Evolutionary conservation across 2,797 vertebrate species (phyloP).

Genomic region (Pterois miles): DNA sequence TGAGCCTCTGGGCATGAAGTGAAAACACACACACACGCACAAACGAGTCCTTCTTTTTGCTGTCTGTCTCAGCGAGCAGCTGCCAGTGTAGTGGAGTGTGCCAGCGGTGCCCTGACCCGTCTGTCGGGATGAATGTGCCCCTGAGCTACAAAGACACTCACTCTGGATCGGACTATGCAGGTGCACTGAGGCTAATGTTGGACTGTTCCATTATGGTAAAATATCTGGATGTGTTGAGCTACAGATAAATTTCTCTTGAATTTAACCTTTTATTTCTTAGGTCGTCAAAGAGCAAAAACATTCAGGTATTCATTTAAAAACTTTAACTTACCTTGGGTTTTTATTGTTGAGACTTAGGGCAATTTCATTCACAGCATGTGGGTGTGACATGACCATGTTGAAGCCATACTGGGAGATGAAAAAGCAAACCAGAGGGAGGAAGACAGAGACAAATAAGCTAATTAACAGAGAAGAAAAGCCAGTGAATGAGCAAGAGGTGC

Average conservation of each 20-base stretch:
- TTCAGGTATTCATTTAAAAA: neutral
- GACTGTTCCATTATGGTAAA: constrained; percentile 2
- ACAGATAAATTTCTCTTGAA: neutral
- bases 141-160: constrained; percentile 53
- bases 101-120: constrained; percentile 53
- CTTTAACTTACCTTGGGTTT: constrained; percentile 89
- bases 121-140: constrained; percentile 46
- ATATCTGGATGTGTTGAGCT: neutral
- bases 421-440: constrained; percentile 40
- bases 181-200: constrained; percentile 32
- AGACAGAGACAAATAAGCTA: constrained; percentile 46
- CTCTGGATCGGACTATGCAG: constrained; percentile 48
- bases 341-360: constrained; percentile 98
- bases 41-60: constrained; percentile 38
- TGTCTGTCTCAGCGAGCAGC: constrained; percentile 53
- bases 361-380: constrained; percentile 98
- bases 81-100: constrained; percentile 48
- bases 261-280: neutral
- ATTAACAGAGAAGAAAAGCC: constrained; percentile 38
- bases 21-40: constrained; percentile 23
- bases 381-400: constrained; percentile 99
- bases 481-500: constrained; percentile 31
- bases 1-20: constrained; percentile 37
- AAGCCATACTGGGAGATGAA: constrained; percentile 91
- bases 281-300: neutral